Evolutionary conservation across 2,113 vertebrate genomes (phyloP), one percentile per base, ranked within the genome.

Genomic region (Perca flavescens): DNA sequence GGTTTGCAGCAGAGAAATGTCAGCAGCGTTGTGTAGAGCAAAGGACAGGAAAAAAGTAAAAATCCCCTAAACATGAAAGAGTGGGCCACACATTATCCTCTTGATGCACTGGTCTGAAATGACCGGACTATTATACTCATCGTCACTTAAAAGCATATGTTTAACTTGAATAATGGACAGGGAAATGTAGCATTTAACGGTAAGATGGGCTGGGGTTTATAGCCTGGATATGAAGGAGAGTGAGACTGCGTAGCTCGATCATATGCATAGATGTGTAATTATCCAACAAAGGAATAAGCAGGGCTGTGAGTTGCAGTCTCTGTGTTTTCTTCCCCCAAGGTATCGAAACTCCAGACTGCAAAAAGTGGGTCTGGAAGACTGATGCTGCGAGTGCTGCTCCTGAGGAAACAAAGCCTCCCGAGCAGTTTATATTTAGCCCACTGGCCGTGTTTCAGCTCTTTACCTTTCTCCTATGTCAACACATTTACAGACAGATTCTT

Each of bases 351-450:
- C 77, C 86, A 88, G 76, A 83, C 85, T 88, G 76, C 86, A 82
- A 74, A 92, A 95, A 93, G 77, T 94, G 94, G 90, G 91, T 92
- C 94, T 93, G 73, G 79, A 92, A 92, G 94, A 93, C 91, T 89
- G 91, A 94, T 92, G 94, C 92, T 91, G 69, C 64, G n/a, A 88
- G 90, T 61, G 66, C 79, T 65, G 77, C 87, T 87, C 83, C 85
- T 89, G 82, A 90, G 91, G 90, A 91, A 77, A 81, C 84, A 88
- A 72, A 87, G 75, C 84, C 90, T 90, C 85, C 77, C 31, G 79
- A 78, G 87, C 73, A 75, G 85, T 89, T 94, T 94, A 94, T 92
- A 93, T 94, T 94, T 94, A 94, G 91, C 78, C 80, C 6, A 17
- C 74, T 89, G 91, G 85, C 86, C 57, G 72, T 84, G 82, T 80